Conservation (phyloP, 2,888 invertebrate species). For the Sesia apiformis region DNA sequence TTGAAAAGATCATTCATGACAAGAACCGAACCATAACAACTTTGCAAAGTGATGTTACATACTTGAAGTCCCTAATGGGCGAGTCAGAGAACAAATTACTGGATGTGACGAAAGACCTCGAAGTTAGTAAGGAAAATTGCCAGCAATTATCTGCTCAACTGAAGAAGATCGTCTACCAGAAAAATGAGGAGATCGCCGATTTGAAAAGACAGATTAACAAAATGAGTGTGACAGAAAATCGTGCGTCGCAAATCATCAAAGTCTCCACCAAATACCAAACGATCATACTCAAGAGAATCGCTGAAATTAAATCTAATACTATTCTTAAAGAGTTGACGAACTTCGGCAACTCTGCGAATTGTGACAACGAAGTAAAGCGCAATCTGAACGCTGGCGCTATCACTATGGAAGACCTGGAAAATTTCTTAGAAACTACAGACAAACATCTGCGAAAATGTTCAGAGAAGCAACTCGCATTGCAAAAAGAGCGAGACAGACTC, state of each 20-base stretch:
- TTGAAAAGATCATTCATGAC: constrained; percentile 58
- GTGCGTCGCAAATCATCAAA: constrained; percentile 60
- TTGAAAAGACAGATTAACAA: constrained; percentile 53
- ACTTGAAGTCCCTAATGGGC: constrained; percentile 49
- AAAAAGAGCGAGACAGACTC: constrained; percentile 55
- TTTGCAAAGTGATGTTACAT: constrained; percentile 50
- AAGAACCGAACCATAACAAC: constrained; percentile 56
- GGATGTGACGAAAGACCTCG: constrained; percentile 51
- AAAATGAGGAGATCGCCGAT: constrained; percentile 61
- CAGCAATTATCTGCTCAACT: constrained; percentile 52
- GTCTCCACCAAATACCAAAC: constrained; percentile 64
- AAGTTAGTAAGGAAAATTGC: constrained; percentile 47
- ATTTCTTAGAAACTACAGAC: constrained; percentile 62
- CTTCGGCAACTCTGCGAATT: constrained; percentile 42
- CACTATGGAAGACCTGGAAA: constrained; percentile 62
- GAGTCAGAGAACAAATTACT: constrained; percentile 58
- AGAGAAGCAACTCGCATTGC: constrained; percentile 46
- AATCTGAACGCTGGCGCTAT: constrained; percentile 45
- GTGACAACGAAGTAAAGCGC: constrained; percentile 44
- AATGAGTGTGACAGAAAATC: constrained; percentile 52
- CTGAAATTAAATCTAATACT: constrained; percentile 57
- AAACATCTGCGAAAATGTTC: constrained; percentile 49
- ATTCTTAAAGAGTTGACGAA: constrained; percentile 60
- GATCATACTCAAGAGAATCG: constrained; percentile 57
- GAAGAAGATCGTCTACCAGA: constrained; percentile 55